phyloP scores from a whole-genome alignment of 92 coral and sea anemone genomes.

The Epizoanthus ramosus region DNA sequence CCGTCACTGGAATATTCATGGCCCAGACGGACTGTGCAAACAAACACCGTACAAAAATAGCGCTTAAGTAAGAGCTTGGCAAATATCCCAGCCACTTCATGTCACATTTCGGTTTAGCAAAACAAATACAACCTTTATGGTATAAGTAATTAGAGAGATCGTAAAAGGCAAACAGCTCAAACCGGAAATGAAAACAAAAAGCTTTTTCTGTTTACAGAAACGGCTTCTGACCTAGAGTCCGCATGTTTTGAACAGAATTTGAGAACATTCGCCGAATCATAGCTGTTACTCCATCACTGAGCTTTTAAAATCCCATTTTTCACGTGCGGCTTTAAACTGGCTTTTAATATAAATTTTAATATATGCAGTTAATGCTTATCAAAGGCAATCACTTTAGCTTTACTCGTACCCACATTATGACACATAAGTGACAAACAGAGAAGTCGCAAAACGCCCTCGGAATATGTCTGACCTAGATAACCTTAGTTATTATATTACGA shows the following conservation, averaged over 20 bases:
- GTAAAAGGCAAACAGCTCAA: not conserved
- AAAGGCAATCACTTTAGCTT: too few relatives aligned
- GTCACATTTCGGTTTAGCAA: constrained; percentile 17
- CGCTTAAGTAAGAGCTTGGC: constrained; percentile 10
- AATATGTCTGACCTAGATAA: constrained; percentile 22
- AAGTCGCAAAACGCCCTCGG: too few relatives aligned
- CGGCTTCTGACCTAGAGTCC: not conserved
- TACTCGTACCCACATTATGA: too few relatives aligned
- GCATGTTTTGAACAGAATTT: not conserved
- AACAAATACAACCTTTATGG: constrained; percentile 1
- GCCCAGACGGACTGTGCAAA: constrained; percentile 11
- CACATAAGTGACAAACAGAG: too few relatives aligned
- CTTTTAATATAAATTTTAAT: too few relatives aligned
- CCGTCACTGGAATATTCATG: not conserved
- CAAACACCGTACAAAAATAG: not conserved
- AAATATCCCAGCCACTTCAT: constrained; percentile 23
- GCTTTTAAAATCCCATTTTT: too few relatives aligned
- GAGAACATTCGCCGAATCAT: not conserved
- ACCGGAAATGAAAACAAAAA: constrained; percentile 23
- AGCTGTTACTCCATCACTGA: too few relatives aligned
- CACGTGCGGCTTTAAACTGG: too few relatives aligned
- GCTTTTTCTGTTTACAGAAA: not conserved
- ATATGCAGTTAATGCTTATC: too few relatives aligned
- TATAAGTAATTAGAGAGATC: not conserved
- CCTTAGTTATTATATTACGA: constrained; percentile 1